These are phyloP conservation scores for Andrena fulva DNA, from an alignment of 2,888 invertebrate species.

Conservation along the genomic window DNA sequence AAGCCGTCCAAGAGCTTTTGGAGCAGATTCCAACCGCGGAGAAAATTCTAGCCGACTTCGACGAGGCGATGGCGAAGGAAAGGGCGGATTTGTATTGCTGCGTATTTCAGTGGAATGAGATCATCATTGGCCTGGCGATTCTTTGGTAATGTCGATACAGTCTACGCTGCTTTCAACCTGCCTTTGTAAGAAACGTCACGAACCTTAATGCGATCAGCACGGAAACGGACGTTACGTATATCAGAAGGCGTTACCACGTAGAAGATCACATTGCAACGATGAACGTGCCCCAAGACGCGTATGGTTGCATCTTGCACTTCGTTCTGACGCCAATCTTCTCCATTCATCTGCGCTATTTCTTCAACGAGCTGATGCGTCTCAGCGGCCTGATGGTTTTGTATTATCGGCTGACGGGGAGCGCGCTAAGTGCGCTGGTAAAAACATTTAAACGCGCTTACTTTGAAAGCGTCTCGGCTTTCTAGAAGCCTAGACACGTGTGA, in stretches of 20 bases:
- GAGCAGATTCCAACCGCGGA: constrained; percentile 64
- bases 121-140: constrained; percentile 85
- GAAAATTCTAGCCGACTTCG: constrained; percentile 69
- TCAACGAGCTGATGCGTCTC: constrained; percentile 88
- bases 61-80: constrained; percentile 65
- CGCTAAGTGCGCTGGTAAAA: constrained; percentile 68
- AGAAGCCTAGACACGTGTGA: background rate
- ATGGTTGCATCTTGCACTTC: constrained; percentile 84
- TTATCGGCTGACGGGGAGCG: constrained; percentile 85
- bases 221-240: constrained; percentile 31
- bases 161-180: background rate
- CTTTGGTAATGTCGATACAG: constrained; percentile 83
- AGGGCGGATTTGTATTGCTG: constrained; percentile 81
- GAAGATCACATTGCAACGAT: constrained; percentile 80
- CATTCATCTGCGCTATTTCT: constrained; percentile 86
- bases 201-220: constrained; percentile 20
- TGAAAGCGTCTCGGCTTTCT: no score
- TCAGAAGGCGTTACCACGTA: constrained; percentile 79
- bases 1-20: constrained; percentile 69
- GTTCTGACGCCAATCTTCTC: constrained; percentile 88
- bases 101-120: constrained; percentile 83
- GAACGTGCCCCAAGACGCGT: constrained; percentile 77
- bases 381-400: constrained; percentile 86
- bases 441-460: background rate
- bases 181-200: background rate